A percentile compares a stretch with the other conserved stretches of the same genome.
Evolutionary conservation across 2,797 vertebrate species (phyloP).

Genomic region (Argentina silus): DNA sequence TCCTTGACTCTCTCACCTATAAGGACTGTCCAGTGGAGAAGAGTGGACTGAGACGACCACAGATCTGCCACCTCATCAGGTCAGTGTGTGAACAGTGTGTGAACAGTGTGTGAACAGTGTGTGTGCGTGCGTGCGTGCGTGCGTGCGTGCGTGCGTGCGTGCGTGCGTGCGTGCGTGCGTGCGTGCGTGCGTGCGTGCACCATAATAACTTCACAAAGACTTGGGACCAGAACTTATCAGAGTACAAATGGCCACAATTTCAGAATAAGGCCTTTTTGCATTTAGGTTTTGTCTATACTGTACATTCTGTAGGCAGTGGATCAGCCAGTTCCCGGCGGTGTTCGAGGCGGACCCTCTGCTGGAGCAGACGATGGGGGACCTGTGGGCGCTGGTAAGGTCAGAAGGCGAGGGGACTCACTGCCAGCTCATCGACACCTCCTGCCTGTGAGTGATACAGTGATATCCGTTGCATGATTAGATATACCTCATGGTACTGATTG

Average conservation of each 20-base stretch:
- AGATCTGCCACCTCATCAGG: constrained; percentile 89
- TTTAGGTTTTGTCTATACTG: not conserved
- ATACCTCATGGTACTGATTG: no score
- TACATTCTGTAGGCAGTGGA: constrained; percentile 79
- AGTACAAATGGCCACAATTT: no score
- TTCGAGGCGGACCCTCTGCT: constrained; percentile 83
- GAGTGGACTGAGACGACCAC: constrained; percentile 71
- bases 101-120: not conserved
- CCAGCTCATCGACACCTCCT: constrained; percentile 76
- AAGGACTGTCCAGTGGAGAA: constrained; percentile 79
- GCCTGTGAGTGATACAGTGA: constrained; percentile 76
- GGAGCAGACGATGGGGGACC: constrained; percentile 83
- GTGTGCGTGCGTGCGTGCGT: no score
- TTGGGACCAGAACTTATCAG: no score
- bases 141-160: not conserved
- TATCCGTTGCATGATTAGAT: no score
- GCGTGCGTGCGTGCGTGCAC: not conserved
- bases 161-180: not conserved
- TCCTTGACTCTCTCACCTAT: constrained; percentile 81
- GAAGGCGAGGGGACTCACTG: constrained; percentile 74
- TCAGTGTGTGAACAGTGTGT: constrained; percentile 61
- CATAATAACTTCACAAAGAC: no score
- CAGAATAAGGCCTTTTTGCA: no score
- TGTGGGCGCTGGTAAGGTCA: constrained; percentile 82
- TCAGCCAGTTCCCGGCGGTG: constrained; percentile 80